Conservation (phyloP, 2,797 vertebrate genomes). For the Crocidura indochinensis region DNA sequence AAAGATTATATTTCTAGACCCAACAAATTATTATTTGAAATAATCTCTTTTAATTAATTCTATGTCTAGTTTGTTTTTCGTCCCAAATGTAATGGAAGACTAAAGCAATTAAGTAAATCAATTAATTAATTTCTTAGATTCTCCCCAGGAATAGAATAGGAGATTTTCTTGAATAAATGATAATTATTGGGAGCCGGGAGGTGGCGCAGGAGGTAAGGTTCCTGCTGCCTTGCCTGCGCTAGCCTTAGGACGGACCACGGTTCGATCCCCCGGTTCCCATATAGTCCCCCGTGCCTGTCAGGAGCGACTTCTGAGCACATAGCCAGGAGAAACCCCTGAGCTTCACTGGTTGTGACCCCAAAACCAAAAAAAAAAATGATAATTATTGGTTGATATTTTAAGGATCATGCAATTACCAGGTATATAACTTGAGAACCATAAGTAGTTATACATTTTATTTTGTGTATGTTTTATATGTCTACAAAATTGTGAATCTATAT, state of each 20-base stretch:
- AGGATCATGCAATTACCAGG: neutral
- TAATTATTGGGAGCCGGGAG: neutral
- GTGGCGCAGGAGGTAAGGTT: too few species aligned
- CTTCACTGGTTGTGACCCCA: too few species aligned
- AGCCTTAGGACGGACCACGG: too few species aligned
- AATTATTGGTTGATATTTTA: neutral
- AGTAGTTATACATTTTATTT: neutral
- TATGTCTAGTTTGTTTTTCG: neutral
- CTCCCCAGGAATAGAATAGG: neutral
- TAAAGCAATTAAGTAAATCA: neutral
- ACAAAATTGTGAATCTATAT: neutral
- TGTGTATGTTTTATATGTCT: neutral
- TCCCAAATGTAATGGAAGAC: neutral
- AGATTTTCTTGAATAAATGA: neutral
- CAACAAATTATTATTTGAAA: neutral
- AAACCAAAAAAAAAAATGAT: too few species aligned
- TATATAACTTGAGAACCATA: neutral
- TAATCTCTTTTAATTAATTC: neutral
- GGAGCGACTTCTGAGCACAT: too few species aligned
- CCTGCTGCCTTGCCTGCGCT: too few species aligned
- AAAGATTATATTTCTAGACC: neutral
- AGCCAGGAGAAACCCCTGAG: too few species aligned
- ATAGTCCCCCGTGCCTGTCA: too few species aligned
- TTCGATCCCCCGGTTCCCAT: too few species aligned
- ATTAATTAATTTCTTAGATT: neutral